These are phyloP conservation scores for Lepidostoma basale DNA, from an alignment of 1,140 invertebrate genomes.

Conservation along the genomic window DNA sequence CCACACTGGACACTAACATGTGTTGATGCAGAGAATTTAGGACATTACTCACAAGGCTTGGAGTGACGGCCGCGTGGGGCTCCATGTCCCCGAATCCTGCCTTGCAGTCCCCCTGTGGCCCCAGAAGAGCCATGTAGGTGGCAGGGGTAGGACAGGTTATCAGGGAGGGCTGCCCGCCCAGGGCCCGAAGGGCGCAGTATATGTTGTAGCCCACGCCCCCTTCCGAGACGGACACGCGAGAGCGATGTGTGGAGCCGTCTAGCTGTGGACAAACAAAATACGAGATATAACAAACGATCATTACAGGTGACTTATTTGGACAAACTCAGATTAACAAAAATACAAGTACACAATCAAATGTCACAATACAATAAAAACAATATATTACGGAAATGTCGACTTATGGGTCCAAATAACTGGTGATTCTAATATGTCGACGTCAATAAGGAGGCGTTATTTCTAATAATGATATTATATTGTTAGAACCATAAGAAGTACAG, in stretches of 20 bases:
- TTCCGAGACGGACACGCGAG: constrained; percentile 66
- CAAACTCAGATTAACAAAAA: too few species aligned
- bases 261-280: constrained; percentile 61
- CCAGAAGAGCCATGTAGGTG: constrained; percentile 76
- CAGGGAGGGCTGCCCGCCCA: constrained; percentile 71
- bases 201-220: constrained; percentile 93
- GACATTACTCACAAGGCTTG: constrained; percentile 61
- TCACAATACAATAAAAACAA: too few species aligned
- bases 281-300: too few species aligned
- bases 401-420: too few species aligned
- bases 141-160: constrained; percentile 71
- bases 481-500: too few species aligned
- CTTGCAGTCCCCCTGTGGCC: constrained; percentile 74
- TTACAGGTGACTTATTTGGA: too few species aligned
- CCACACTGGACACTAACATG: not conserved
- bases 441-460: too few species aligned
- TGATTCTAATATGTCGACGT: too few species aligned
- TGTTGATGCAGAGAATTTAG: not conserved
- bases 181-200: constrained; percentile 80
- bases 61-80: constrained; percentile 74
- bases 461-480: too few species aligned
- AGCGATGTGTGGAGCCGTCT: constrained; percentile 78
- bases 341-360: too few species aligned
- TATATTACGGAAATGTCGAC: too few species aligned
- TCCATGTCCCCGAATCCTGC: constrained; percentile 85